Evolutionary conservation across 2,888 invertebrate genomes (phyloP).

Genomic region (Ectobius pallidus): DNA sequence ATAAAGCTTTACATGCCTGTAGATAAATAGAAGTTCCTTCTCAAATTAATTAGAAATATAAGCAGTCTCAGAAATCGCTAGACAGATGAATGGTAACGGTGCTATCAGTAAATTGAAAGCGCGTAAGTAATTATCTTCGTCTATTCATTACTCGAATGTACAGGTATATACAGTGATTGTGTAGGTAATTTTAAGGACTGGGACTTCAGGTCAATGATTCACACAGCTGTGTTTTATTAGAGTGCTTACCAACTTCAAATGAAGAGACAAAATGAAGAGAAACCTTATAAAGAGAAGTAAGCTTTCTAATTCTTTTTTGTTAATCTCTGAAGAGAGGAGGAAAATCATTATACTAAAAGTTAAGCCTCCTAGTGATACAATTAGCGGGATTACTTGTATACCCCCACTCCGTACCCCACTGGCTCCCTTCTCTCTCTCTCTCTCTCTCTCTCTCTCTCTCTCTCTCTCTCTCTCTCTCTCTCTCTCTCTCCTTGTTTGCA

Average conservation of each 20-base stretch:
- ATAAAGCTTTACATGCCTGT: no score
- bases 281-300: background rate
- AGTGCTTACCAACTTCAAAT: background rate
- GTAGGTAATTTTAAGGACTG: background rate
- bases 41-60: background rate
- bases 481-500: no score
- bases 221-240: background rate
- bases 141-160: background rate
- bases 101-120: background rate
- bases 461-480: no score
- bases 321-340: background rate
- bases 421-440: no score
- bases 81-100: background rate
- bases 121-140: background rate
- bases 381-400: background rate
- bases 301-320: background rate
- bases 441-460: no score
- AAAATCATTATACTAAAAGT: background rate
- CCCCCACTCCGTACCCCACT: background rate
- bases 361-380: background rate
- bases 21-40: background rate
- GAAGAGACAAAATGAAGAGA: background rate
- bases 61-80: background rate
- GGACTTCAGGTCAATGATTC: no score
- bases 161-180: background rate